Base-by-base conservation (phyloP, 2,113 vertebrate species). In the Myotis yumanensis region DNA sequence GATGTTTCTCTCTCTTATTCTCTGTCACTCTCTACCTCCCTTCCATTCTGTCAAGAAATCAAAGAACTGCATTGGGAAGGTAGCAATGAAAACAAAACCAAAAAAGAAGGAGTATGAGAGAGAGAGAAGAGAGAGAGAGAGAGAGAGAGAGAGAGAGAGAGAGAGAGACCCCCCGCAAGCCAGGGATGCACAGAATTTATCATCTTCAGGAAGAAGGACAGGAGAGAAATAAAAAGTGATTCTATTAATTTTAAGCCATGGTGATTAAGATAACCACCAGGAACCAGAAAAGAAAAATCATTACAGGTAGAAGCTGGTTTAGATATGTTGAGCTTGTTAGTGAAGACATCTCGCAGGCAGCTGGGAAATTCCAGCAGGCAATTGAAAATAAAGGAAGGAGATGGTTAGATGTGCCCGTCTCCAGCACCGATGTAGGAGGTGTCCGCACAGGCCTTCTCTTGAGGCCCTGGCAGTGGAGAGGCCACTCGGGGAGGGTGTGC, bases 261-360 rank as follows among this genome's bases (percentile, higher is more conserved):
- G 83, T 64, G 40, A 95, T 83, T 73, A 75, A 75, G 30, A 92
- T 59, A 88, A 87, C 22, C 35, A 96, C 22, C 52, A 96, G 32
- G 48, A 93, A 88, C 11, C 35, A 52, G 82, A 62, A 72, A 90
- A 83, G 28, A 71, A 90, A 86, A 93, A 76, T 59, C 86, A 89
- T 86, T 77, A 68, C 7, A 72, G 85, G 68, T 11, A 85, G 75
- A 69, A 91, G 86, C 54, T 73, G 32, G 11, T 37, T 84, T 71
- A 23, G 43, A 15, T 40, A 59, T 14, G 35, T 11, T 32, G 20
- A 82, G 46, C 52, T 73, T 71, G 37, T 52, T 43, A 37, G 32
- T 57, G 25, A 73, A 69, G 30, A 18, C 79, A 46, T 77, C 54
- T 82, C 37, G 7, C 54, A 51, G 75, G 48, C 73, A 79, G 54